Evolutionary conservation across 2,113 vertebrate genomes (phyloP).

Genomic region (Trichomycterus rosablanca): DNA sequence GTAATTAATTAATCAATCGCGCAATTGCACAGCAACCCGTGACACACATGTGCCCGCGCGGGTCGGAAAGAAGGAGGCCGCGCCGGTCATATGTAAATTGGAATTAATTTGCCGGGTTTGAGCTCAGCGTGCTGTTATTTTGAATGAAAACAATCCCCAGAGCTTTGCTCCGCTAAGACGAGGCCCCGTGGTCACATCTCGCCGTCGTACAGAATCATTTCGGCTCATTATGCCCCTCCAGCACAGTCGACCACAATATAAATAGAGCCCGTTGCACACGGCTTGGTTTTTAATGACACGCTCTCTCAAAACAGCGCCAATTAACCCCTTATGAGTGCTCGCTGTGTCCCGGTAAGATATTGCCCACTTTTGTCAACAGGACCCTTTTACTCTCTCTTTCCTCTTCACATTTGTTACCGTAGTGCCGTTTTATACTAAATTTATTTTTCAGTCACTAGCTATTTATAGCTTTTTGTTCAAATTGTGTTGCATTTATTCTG

Average conservation of each 20-base stretch:
- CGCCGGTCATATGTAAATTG: conserved; percentile 83
- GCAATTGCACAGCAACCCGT: conserved; percentile 66
- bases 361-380: conserved; percentile 42
- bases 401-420: conserved; percentile 58
- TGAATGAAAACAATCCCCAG: conserved; percentile 85
- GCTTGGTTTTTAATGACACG: conserved; percentile 74
- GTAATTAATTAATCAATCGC: conserved; percentile 82
- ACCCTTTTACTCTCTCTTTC: conserved; percentile 32
- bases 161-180: conserved; percentile 68
- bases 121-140: conserved; percentile 75
- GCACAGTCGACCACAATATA: conserved; percentile 64
- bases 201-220: conserved; percentile 87
- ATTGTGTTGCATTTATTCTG: too few relatives aligned
- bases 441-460: conserved; percentile 55
- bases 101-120: conserved; percentile 83
- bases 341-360: conserved; percentile 53
- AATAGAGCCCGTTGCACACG: conserved; percentile 78
- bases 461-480: too few relatives aligned
- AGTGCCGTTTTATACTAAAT: conserved; percentile 57
- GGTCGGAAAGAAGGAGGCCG: conserved; percentile 67
- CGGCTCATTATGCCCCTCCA: conserved; percentile 86
- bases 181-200: conserved; percentile 75
- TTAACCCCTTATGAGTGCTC: conserved; percentile 71
- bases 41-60: conserved; percentile 62
- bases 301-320: conserved; percentile 71